These are phyloP conservation scores for Ispidina lecontei DNA, from an alignment of 2,797 vertebrate species.

Conservation along the genomic window DNA sequence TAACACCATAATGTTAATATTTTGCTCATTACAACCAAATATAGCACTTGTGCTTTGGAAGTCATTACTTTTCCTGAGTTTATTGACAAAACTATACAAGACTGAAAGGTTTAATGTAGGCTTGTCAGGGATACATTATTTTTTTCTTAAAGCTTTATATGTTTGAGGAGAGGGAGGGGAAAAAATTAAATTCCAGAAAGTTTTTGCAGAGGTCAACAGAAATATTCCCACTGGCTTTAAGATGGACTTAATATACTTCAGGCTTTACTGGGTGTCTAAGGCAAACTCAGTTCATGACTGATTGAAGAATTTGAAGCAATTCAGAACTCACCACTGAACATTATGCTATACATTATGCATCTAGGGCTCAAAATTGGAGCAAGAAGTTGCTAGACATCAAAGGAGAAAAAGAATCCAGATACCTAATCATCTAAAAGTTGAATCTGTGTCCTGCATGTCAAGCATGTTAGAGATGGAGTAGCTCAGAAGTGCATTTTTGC, in stretches of 20 bases:
- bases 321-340: neutral
- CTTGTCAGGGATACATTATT: neutral
- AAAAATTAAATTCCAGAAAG: neutral
- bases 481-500: conserved; percentile 15
- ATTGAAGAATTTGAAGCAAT: conserved; percentile 17
- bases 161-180: accelerated
- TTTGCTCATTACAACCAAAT: neutral
- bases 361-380: neutral
- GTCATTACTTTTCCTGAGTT: neutral
- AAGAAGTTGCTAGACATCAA: neutral
- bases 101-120: neutral
- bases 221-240: neutral
- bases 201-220: neutral
- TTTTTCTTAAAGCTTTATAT: neutral
- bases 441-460: neutral
- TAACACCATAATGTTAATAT: neutral
- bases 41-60: neutral
- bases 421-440: conserved; percentile 2
- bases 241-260: neutral
- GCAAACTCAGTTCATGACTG: neutral
- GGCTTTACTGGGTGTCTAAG: neutral
- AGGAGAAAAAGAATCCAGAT: neutral
- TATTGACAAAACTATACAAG: neutral
- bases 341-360: neutral
- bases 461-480: neutral